Evolutionary conservation across 1,140 invertebrate species (phyloP).

Genomic region (Acromyrmex heyeri): DNA sequence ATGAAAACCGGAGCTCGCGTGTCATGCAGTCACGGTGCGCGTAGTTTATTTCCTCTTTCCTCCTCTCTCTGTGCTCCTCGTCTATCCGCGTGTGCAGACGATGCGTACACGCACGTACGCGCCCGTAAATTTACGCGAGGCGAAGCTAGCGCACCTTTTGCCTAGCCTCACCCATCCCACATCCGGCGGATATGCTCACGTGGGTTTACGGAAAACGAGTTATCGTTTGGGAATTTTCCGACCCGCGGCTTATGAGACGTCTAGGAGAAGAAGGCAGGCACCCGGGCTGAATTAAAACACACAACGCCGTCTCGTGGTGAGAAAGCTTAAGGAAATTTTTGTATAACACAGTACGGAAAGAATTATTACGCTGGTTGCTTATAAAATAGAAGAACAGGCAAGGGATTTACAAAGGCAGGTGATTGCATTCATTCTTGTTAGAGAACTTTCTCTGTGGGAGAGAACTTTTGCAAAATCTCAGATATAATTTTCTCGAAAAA

Average conservation of each 20-base stretch:
- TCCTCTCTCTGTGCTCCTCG: background rate
- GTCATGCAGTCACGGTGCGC: conserved; percentile 1
- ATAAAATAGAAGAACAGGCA: background rate
- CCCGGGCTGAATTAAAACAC: background rate
- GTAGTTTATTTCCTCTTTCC: background rate
- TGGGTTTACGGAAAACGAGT: conserved; percentile 36
- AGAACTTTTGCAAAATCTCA: conserved; percentile 19
- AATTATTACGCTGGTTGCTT: conserved; percentile 26
- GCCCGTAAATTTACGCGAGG: conserved; percentile 41
- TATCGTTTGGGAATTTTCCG: conserved; percentile 42
- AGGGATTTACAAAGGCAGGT: conserved; percentile 9
- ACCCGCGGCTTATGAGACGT: background rate
- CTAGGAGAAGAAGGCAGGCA: too few species aligned
- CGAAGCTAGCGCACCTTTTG: background rate
- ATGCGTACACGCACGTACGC: conserved; percentile 6
- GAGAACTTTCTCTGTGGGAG: background rate
- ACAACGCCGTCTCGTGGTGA: conserved; percentile 24
- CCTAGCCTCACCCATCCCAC: too few species aligned
- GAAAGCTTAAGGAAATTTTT: conserved; percentile 36
- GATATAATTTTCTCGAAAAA: conserved; percentile 13
- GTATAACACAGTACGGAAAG: background rate
- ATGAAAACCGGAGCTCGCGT: background rate
- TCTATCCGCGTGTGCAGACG: background rate
- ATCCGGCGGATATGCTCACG: conserved; percentile 27
- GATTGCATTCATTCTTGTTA: conserved; percentile 14